Conservation (phyloP, 2,888 invertebrate species). For the Andrena hattorfiana region DNA sequence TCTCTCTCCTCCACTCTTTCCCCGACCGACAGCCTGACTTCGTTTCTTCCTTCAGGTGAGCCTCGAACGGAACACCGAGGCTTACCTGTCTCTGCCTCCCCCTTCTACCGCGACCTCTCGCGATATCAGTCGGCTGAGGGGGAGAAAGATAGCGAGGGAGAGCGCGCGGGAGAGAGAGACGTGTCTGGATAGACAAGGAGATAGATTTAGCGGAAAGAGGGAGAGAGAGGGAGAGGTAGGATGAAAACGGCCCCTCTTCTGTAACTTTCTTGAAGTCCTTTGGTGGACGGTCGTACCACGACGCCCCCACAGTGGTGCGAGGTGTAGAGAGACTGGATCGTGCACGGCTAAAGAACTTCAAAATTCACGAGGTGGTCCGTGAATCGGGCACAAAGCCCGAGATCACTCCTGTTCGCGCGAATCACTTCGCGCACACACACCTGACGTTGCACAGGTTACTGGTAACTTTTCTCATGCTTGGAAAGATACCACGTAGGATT, state of each 20-base stretch:
- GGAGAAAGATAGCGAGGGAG: conserved; percentile 48
- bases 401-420: too few species aligned
- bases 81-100: conserved; percentile 68
- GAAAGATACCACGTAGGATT: too few species aligned
- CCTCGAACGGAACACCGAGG: conserved; percentile 57
- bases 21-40: conserved; percentile 46
- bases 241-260: conserved; percentile 70
- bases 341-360: neutral
- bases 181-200: conserved; percentile 18
- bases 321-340: conserved; percentile 30
- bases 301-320: conserved; percentile 61
- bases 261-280: conserved; percentile 65
- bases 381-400: too few species aligned
- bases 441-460: too few species aligned
- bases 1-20: conserved; percentile 50
- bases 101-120: conserved; percentile 66
- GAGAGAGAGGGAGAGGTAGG: conserved; percentile 46
- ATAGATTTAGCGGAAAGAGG: neutral
- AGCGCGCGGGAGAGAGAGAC: conserved; percentile 6
- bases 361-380: neutral
- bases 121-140: conserved; percentile 65
- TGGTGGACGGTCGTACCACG: conserved; percentile 50
- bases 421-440: too few species aligned
- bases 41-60: conserved; percentile 59
- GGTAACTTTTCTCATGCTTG: too few species aligned